Percentiles rank a stretch among this genome's conserved stretches.
Conservation (phyloP, 2,797 vertebrate species). For the Urocyon cinereoargenteus region DNA sequence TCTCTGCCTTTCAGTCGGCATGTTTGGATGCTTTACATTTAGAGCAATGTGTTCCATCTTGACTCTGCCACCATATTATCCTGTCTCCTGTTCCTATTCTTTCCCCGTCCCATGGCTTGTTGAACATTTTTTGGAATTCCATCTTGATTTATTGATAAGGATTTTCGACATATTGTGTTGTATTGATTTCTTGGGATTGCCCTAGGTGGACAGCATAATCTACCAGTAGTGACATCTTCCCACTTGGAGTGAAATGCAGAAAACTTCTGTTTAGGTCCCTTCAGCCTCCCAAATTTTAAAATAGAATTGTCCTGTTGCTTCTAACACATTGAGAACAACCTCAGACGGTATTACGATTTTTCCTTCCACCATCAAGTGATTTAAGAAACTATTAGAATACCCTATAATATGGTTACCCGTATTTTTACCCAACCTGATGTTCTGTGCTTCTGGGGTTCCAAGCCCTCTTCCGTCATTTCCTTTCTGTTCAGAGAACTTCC, state of each 20-base stretch:
- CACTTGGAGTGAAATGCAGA: fast-evolving
- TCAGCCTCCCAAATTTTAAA: background rate
- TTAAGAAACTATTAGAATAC: background rate
- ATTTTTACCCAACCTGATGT: fast-evolving
- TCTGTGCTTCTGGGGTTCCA: background rate
- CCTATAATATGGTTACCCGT: fast-evolving
- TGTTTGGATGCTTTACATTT: too few relatives aligned
- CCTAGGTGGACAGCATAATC: too few relatives aligned
- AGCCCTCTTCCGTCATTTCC: background rate
- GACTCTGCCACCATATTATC: fast-evolving
- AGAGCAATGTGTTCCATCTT: fast-evolving
- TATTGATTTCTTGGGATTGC: background rate
- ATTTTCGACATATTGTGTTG: background rate
- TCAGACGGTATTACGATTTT: fast-evolving
- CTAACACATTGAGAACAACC: fast-evolving
- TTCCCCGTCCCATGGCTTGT: background rate
- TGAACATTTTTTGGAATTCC: background rate
- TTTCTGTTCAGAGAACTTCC: background rate
- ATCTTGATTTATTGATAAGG: fast-evolving
- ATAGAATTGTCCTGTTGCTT: background rate
- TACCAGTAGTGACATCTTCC: background rate
- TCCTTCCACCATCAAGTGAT: background rate
- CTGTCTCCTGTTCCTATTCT: background rate
- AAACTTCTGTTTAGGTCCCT: background rate
- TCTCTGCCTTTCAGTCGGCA: background rate